phyloP scores from a whole-genome alignment of 2,888 invertebrate species.

The Volucella bombylans region DNA sequence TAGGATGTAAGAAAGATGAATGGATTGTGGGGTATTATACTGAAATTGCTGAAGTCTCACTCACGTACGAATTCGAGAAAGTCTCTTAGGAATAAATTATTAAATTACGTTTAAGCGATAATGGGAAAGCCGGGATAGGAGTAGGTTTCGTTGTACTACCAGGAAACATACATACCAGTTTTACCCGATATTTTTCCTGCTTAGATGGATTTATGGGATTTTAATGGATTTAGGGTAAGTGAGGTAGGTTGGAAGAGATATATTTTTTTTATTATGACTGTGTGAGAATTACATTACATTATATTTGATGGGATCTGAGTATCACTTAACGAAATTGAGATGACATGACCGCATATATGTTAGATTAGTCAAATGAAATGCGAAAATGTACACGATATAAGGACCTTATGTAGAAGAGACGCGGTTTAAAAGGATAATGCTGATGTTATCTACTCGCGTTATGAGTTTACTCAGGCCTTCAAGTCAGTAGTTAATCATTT shows the following conservation, averaged over 20 bases:
- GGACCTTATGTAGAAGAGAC: no score
- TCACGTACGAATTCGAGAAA: slow-evolving; percentile 26
- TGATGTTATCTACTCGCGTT: no score
- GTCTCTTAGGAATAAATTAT: slow-evolving; percentile 50
- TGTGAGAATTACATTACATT: slow-evolving; percentile 27
- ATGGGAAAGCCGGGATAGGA: slow-evolving; percentile 42
- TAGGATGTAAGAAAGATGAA: slow-evolving; percentile 5
- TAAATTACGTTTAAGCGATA: slow-evolving; percentile 56
- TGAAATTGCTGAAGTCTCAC: slow-evolving; percentile 3
- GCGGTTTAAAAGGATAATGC: no score
- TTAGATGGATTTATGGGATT: slow-evolving; percentile 51
- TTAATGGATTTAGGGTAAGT: slow-evolving; percentile 45
- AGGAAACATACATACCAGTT: background rate
- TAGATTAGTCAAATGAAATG: slow-evolving; percentile 22
- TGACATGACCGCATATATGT: slow-evolving; percentile 9
- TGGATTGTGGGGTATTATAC: background rate
- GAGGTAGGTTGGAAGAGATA: slow-evolving; percentile 28
- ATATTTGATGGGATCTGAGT: slow-evolving; percentile 25
- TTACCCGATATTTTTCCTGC: slow-evolving; percentile 18
- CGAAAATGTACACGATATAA: slow-evolving; percentile 25
- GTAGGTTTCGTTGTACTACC: slow-evolving; percentile 16
- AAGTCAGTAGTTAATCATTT: no score
- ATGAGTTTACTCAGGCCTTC: no score
- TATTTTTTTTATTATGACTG: slow-evolving; percentile 44
- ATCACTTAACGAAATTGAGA: slow-evolving; percentile 3